Evolutionary conservation across 2,797 vertebrate species (phyloP), one percentile per base, ranked within the genome.

Genomic region (Centropyge bicolor): DNA sequence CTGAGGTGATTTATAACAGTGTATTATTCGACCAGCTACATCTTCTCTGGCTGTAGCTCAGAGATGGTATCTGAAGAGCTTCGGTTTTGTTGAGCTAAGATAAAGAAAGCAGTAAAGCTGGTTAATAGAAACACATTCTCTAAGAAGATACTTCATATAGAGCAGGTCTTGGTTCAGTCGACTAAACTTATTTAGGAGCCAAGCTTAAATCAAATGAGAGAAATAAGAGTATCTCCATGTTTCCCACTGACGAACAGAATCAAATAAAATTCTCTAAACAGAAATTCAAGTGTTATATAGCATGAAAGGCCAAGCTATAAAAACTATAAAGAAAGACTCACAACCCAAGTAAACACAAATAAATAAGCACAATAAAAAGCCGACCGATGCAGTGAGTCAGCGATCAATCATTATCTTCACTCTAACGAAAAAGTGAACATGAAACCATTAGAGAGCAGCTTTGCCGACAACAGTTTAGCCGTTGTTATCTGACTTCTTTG

Each of bases 401-500:
- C 16, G 51, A 65, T 69, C 19, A 65, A 72, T 76, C 49, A 59
- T 22, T 60, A 24, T 20, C 27, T 27, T 5, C 2, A 55, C 4
- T n/a, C 13, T 35, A 49, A 20, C 70, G 35, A 48, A 71, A 80
- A 31, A 76, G 19, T 38, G 49, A 82, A 56, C 11, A 56, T 73
- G 40, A 70, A 54, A 35, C 38, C 61, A 46, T 48, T 5, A 52
- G 59, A 82, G 65, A 85, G 74, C 49, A 59, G 56, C 65, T 68
- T 68, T 11, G 64, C 67, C 45, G 84, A 81, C 70, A 68, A 20
- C 43, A 67, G 35, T 67, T 65, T 6, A 65, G 40, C 63, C 40
- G 27, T 43, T 65, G 70, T 84, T 73, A 75, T 86, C 77, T 2
- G 66, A 79, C 83, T 82, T 74, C 73, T 76, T 78, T 78, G 74